Base-by-base conservation (phyloP, 2,113 vertebrate genomes). In the Larimichthys crocea region DNA sequence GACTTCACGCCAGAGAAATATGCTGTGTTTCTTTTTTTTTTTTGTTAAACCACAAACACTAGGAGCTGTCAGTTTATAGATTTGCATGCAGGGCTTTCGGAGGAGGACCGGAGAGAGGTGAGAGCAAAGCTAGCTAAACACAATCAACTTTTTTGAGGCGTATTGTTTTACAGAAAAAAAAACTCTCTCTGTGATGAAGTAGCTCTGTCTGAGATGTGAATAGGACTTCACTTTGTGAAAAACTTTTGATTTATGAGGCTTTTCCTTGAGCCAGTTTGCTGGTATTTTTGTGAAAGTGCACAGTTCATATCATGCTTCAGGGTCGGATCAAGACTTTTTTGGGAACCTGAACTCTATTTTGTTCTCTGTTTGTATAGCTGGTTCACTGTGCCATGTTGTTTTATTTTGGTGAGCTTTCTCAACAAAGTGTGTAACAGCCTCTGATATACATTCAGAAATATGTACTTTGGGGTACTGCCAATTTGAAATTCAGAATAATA, bases 201-300 rank as follows among this genome's bases (percentile, higher is more conserved):
- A 66, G 83, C 44, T 76, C 52, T 73, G 76, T 85, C 81, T 16
- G 20, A 74, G 60, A 64, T 64, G 79, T 84, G 71, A 87, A 75
- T 63, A 65, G 85, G 80, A 68, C 40, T 79, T 79, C 42, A 70
- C 24, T 67, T 81, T 59, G 62, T 42, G 42, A 86, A 80, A 59
- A 55, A 59, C n/a, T 69, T 75, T 86, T 88, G 85, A 91, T 91
- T 86, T 85, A 90, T 77, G 84, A 83, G 76, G 66, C 63, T 44
- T 88, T 79, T 61, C 26, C 56, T 10, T n/a, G 14, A 46, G 82
- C 68, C 66, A 72, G 75, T 83, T 86, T 66, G 16, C 63, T 49
- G 50, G 60, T 78, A 11, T 76, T 89, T 88, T 55, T 26, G 60
- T 22, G 26, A 64, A 82, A 71, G 74, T 16, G 52, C 8, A 48